Base-by-base conservation (phyloP, 2,797 vertebrate genomes). In the Bovichtus variegatus region DNA sequence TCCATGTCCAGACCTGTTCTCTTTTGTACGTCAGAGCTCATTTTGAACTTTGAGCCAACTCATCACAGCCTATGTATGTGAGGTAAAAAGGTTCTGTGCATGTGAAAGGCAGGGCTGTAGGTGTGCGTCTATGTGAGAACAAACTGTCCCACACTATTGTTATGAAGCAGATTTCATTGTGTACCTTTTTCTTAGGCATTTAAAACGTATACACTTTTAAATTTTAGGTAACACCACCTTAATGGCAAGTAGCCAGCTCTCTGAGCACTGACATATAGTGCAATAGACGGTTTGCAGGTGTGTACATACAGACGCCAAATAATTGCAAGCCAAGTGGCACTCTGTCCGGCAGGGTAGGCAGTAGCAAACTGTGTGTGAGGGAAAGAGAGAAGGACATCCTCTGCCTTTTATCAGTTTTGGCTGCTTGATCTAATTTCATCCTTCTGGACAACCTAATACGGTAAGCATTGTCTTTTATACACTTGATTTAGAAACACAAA, bases 41-140 rank as follows among this genome's bases (percentile, higher is more conserved):
- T 83, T 89, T 87, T 90, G 82, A 92, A 94, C 91, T 92, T 92
- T 91, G 89, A 89, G 90, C 86, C 82, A 83, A 76, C 82, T 90
- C 75, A 74, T 84, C 61, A 54, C 54, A 72, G 65, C 23, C 21
- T 43, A 36, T 70, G 61, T 62, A 68, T 63, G 63, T 60, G 47
- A 54, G 44, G 60, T 41, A 71, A 73, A 81, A 59, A 79, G 76
- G 66, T 68, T 73, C 60, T 76, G 65, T 75, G 68, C 64, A 46
- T 78, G 76, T 31, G 38, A 51, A 71, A 76, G 66, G 77, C n/a
- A 67, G 46, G 57, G 72, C 69, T 79, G 70, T 27, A 43, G 31
- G 18, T 31, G 36, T 62, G 29, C 54, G 54, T 81, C n/a, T 46
- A 34, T 18, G 29, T 61, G 59, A 29, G 49, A 77, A 85, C 53